Percentiles rank a stretch among this genome's conserved stretches.
phyloP scores from a whole-genome alignment of 2,797 vertebrate genomes.

The Megaceryle alcyon region DNA sequence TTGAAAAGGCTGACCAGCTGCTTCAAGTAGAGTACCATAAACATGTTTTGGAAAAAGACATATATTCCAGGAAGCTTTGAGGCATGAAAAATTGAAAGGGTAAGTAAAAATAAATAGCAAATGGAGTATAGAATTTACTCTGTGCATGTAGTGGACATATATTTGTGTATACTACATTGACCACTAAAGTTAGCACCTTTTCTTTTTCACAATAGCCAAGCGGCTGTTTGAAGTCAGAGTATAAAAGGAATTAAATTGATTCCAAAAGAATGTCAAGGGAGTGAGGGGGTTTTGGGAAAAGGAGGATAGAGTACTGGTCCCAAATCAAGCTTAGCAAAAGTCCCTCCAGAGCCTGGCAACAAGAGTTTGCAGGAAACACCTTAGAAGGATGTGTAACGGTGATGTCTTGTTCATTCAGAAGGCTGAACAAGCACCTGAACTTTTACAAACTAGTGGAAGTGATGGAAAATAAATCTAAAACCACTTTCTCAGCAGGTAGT shows the following conservation, averaged over 20 bases:
- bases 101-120: conserved; percentile 51
- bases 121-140: not conserved
- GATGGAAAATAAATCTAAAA: not conserved
- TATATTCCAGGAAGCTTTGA: conserved; percentile 39
- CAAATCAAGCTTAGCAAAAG: not conserved
- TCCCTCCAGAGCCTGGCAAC: not conserved
- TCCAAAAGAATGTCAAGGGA: not conserved
- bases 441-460: not conserved
- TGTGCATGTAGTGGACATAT: rapidly evolving
- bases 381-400: not conserved
- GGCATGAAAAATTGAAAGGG: conserved; percentile 50
- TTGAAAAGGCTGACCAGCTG: conserved; percentile 55
- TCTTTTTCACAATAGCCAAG: not conserved
- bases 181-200: not conserved
- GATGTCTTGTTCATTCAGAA: not conserved
- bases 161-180: not conserved
- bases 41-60: conserved; percentile 32
- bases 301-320: not conserved
- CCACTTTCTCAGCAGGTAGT: not conserved
- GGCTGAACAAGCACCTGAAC: not conserved
- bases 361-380: not conserved
- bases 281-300: not conserved
- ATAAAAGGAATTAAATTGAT: not conserved
- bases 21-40: conserved; percentile 62
- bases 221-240: not conserved